Evolutionary conservation across 1,140 invertebrate genomes (phyloP).

Genomic region (Caenorhabditis inopinata): DNA sequence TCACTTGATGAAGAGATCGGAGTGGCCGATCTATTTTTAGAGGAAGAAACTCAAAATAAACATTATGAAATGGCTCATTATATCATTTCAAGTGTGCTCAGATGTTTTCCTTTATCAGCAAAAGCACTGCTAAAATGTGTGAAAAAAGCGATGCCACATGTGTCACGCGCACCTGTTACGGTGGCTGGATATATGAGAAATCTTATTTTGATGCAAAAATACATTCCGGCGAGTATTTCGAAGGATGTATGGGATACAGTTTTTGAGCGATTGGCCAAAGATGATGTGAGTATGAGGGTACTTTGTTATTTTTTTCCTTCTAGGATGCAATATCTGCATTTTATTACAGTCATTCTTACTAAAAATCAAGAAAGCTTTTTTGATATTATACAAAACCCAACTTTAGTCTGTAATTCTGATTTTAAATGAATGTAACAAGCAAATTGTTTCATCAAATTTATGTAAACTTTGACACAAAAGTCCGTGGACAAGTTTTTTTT

Average conservation of each 20-base stretch:
- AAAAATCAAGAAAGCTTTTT: too few species aligned
- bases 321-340: neutral
- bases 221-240: neutral
- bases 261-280: constrained; percentile 7
- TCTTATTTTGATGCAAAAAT: constrained; percentile 26
- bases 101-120: constrained; percentile 28
- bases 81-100: constrained; percentile 24
- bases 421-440: too few species aligned
- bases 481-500: too few species aligned
- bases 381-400: too few species aligned
- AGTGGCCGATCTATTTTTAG: neutral
- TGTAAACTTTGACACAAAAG: too few species aligned
- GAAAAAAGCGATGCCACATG: neutral
- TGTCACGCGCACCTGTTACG: neutral
- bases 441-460: too few species aligned
- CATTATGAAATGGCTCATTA: constrained; percentile 26
- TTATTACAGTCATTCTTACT: neutral
- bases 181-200: constrained; percentile 29
- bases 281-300: constrained; percentile 22
- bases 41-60: constrained; percentile 3
- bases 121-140: neutral
- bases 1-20: neutral
- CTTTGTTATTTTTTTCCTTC: too few species aligned
- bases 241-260: constrained; percentile 32
- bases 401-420: too few species aligned